Base-by-base conservation (phyloP, 2,888 invertebrate genomes). In the Salticus scenicus region DNA sequence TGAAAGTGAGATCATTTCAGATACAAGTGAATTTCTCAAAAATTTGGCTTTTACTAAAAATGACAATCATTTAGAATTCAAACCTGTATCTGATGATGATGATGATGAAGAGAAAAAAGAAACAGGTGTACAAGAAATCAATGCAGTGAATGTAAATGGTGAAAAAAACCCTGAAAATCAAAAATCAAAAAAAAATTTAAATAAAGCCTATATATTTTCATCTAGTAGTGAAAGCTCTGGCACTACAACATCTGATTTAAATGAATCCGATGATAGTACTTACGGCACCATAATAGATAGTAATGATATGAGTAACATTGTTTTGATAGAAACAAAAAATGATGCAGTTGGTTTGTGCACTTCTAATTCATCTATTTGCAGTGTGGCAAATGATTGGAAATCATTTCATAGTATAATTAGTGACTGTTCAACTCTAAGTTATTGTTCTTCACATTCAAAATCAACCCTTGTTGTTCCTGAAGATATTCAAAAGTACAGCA, bases 241-340 rank as follows among this genome's bases (percentile, higher is more conserved):
- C 31, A 14, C 24, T 63, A 31, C 73, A 57, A 20, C 17, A 10
- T 14, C 17, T 30, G n/a, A 71, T 8, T 47, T n/a, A 27, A 28
- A 42, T 27, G 7, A 47, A 12, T 73, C 31, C 8, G 41, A 57
- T 27, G 47, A 31, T 57, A 24, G 31, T 30, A 20, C 7, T 7
- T 27, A 7, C n/a, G 64, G 67, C 24, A 51, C 64, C 37, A 33
- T 73, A 30, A 33, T 81, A 47, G 71, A 73, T 17, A 33, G 28
- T 74, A 80, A 87, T 51, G 28, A 73, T 37, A 30, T 69, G 31
- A 80, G 42, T 71, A 76, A 73, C n/a, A 73, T 87, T 31, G 42
- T 51, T 0, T 31, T 81, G 0, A 31, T 81, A 24, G 77, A 81
- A 28, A n/a, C 14, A 28, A 64, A 74, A 42, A 47, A 14, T 47